A percentile compares a stretch with the other conserved stretches of the same genome.
Evolutionary conservation across 2,888 invertebrate species (phyloP).

Genomic region (Norana najaformis): DNA sequence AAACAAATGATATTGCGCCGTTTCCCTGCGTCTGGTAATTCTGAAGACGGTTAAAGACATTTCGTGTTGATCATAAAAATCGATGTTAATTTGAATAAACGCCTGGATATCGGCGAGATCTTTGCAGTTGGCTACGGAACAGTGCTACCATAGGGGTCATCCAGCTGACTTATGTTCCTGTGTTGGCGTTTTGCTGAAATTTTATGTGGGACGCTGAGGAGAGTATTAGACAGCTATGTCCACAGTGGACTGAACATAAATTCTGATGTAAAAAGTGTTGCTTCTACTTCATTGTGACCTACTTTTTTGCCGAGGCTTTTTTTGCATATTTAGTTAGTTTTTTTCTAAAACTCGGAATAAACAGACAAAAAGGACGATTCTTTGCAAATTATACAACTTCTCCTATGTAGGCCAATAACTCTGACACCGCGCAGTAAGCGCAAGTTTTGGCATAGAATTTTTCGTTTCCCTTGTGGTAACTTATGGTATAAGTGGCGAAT

Average conservation of each 20-base stretch:
- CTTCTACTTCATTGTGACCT: background rate
- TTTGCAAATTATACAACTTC: background rate
- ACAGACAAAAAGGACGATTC: background rate
- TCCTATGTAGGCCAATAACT: background rate
- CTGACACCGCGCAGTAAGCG: background rate
- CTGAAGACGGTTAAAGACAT: background rate
- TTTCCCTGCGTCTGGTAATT: conserved; percentile 2
- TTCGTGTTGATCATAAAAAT: conserved; percentile 3
- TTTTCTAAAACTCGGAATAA: background rate
- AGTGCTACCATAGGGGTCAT: conserved; percentile 7
- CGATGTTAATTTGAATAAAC: conserved; percentile 7
- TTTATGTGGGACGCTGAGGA: background rate
- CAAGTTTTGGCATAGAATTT: background rate
- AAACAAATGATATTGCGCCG: conserved; percentile 7
- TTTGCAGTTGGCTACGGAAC: background rate
- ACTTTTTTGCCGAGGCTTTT: background rate
- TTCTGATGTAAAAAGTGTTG: background rate
- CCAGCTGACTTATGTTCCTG: background rate
- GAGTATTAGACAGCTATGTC: background rate
- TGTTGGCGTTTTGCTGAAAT: background rate
- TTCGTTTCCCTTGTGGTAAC: background rate
- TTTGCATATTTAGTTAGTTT: background rate
- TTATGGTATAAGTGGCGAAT: background rate
- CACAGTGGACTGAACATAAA: background rate
- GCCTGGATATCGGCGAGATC: background rate